Conservation (phyloP, 2,113 vertebrate genomes). For the Reinhardtius hippoglossoides region DNA sequence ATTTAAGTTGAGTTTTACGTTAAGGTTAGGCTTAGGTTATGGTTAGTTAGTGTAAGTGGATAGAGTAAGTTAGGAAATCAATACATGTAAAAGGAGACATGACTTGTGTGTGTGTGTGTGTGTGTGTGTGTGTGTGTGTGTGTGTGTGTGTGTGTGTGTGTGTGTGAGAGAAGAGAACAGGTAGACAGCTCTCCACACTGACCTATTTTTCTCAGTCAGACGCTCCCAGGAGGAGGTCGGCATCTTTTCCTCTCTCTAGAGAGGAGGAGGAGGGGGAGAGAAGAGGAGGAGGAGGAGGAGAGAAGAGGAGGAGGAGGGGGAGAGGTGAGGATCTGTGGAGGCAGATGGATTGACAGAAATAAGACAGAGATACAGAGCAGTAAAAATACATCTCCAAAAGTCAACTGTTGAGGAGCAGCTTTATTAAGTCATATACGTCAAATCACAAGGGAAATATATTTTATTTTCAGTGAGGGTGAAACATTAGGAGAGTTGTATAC, state of each 20-base stretch:
- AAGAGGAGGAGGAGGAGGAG: constrained; percentile 1
- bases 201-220: constrained; percentile 71
- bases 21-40: too few species aligned
- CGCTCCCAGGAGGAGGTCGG: constrained; percentile 36
- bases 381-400: neutral
- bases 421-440: neutral
- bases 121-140: neutral
- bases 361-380: constrained; percentile 6
- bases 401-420: constrained; percentile 3
- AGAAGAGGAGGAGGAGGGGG: neutral
- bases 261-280: neutral
- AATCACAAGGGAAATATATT: constrained; percentile 4
- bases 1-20: too few species aligned
- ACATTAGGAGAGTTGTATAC: too few species aligned
- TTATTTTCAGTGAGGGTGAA: neutral
- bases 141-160: neutral
- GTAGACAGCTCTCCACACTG: constrained; percentile 59
- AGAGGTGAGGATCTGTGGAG: constrained; percentile 16
- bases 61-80: too few species aligned
- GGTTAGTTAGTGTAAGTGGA: too few species aligned
- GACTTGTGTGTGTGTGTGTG: neutral
- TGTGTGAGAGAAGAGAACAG: constrained; percentile 27
- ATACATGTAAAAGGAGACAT: too few species aligned
- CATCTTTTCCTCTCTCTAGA: constrained; percentile 17
- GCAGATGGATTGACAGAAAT: constrained; percentile 14